A percentile compares a stretch with the other conserved stretches of the same genome.
These are phyloP conservation scores for Megamerina dolium DNA, from an alignment of 2,888 invertebrate genomes.

Conservation along the genomic window DNA sequence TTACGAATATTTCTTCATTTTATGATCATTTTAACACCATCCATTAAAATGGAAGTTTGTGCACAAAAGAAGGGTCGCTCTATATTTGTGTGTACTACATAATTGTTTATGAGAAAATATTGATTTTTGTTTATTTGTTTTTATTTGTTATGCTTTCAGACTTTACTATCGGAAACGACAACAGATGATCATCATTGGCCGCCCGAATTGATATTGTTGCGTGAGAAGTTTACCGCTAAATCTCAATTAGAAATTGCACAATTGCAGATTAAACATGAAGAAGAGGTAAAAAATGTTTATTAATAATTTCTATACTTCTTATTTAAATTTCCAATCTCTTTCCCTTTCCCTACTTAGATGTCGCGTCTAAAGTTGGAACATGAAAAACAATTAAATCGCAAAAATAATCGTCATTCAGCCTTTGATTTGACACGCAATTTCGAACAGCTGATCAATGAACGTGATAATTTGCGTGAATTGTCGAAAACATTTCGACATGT, in stretches of 20 bases:
- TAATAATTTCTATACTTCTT: background rate
- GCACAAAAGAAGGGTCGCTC: too few species aligned
- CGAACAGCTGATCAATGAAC: conserved; percentile 43
- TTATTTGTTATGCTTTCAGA: conserved; percentile 49
- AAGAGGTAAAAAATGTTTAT: conserved; percentile 52
- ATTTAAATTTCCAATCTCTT: background rate
- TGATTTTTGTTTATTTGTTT: too few species aligned
- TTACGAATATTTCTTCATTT: too few species aligned
- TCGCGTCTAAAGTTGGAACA: conserved; percentile 47
- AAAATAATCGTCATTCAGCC: conserved; percentile 45
- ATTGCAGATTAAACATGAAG: conserved; percentile 54
- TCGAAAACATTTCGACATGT: conserved; percentile 61
- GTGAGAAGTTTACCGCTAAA: conserved; percentile 67
- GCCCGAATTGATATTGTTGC: conserved; percentile 63
- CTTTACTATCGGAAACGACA: conserved; percentile 62
- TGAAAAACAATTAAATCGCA: conserved; percentile 48
- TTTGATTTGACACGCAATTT: conserved; percentile 46
- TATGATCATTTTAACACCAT: too few species aligned
- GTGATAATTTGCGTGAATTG: conserved; percentile 63
- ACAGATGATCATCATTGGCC: conserved; percentile 70
- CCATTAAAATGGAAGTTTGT: too few species aligned
- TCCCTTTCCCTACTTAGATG: conserved; percentile 40
- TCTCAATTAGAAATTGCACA: conserved; percentile 57
- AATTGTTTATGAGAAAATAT: too few species aligned
- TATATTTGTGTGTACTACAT: too few species aligned